These are phyloP conservation scores for Drosophila pruinosa DNA, from an alignment of 1,140 invertebrate species.

Conservation along the genomic window DNA sequence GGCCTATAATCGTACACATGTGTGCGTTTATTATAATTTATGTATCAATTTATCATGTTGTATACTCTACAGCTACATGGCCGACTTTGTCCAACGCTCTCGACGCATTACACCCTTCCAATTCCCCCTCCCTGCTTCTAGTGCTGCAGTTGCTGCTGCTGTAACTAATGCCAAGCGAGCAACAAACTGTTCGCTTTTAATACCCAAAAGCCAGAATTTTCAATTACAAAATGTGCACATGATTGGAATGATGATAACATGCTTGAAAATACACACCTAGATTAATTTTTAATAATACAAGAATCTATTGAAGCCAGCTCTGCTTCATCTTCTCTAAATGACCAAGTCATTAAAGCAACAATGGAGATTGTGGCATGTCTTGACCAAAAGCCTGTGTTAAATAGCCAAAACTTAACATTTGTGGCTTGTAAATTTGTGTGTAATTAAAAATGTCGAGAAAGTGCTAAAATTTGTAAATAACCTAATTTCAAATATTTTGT, in stretches of 20 bases:
- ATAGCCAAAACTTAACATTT: too few relatives aligned
- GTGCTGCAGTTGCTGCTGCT: background rate
- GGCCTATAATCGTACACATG: constrained; percentile 20
- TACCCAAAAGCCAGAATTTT: constrained; percentile 65
- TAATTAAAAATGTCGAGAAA: too few relatives aligned
- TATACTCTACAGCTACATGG: constrained; percentile 17
- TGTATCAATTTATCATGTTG: constrained; percentile 76
- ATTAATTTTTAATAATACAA: constrained; percentile 63
- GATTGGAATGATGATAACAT: constrained; percentile 44
- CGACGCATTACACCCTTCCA: background rate
- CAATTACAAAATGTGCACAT: constrained; percentile 66
- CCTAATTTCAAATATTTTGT: too few relatives aligned
- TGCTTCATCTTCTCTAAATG: background rate
- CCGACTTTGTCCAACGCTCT: constrained; percentile 2
- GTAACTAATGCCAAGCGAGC: constrained; percentile 57
- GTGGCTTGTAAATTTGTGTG: background rate
- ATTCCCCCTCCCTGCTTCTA: background rate
- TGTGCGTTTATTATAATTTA: constrained; percentile 77
- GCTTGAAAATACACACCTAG: constrained; percentile 30
- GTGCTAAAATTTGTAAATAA: too few relatives aligned
- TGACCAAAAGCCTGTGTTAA: background rate
- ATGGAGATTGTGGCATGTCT: background rate
- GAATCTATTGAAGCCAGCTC: constrained; percentile 15
- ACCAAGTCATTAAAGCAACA: background rate
- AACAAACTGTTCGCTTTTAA: constrained; percentile 62